Base-by-base conservation (phyloP, 2,797 vertebrate genomes). In the Halcyon smyrnensis region DNA sequence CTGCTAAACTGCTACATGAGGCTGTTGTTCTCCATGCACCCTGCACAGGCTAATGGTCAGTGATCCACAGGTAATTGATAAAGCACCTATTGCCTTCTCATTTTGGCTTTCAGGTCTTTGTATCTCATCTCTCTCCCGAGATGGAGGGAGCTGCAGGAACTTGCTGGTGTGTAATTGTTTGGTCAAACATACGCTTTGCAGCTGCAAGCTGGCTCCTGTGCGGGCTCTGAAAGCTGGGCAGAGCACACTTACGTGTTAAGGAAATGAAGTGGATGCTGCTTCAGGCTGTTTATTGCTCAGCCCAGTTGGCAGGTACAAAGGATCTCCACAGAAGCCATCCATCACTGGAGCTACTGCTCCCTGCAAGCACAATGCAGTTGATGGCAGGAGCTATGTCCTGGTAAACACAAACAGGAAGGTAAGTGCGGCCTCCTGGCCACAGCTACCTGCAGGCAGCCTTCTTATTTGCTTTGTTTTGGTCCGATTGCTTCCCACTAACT, bases 381-480 rank as follows among this genome's bases (percentile, higher is more conserved):
- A 14, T 28, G 59, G 80, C 76, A 65, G 68, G 80, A 88, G 63
- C 63, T 53, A 4, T 28, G 76, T 60, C 37, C 87, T 13, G 27
- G 85, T 36, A 92, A 95, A 94, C 78, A 91, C 91, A 43, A 92
- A 76, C 91, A 96, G 94, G 87, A 88, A 78, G 37, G 82, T 43
- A 5, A 45, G 84, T 73, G 2, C 57, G 73, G 90, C 60, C 67
- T n/a, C 81, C 51, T 30, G 16, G 60, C 79, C 43, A 8, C 1
- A 2, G 11, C 89, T 62, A 88, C 88, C 96, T 34, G 15, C 77
- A 19, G 77, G 64, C 96, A 87, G 36, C 59, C 5, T 0, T 18
- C 36, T 3, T 93, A 12, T 97, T 96, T 96, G 95, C 89, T 93
- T 64, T 84, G 92, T 93, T 80, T 64, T n/a, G 92, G 51, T 87